Base-by-base conservation (phyloP, 2,888 invertebrate genomes). In the Macrophya annulata region DNA sequence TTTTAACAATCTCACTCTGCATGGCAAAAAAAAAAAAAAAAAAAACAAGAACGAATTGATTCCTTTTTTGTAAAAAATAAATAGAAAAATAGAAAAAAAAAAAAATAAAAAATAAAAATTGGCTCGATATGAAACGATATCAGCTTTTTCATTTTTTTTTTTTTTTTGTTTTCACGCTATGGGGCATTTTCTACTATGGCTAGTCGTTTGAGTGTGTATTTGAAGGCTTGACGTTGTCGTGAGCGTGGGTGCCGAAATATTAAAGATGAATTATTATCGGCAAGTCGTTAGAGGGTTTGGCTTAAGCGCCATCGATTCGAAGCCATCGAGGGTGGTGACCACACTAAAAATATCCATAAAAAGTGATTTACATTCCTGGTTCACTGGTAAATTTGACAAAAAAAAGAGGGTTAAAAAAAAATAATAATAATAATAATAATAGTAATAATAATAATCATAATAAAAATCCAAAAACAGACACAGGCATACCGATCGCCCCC, bases 331-430 rank as follows among this genome's bases (percentile, higher is more conserved):
- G 74, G 81, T 81, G 37, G 71, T 83, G 71, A 83, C 83, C 83
- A 83, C 83, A 83, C 83, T 83, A 83, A 71, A 83, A 83, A 83
- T 48, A 71, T 45, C 83, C 83, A 83, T 83, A 83, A 83, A 83
- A 83, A 83, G 45, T 83, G 83, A 83, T 83, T 83, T 83, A 83
- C 68, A 83, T 68, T 71, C 68, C 31, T 21, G 31, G n/a, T 21
- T 40, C 43, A 45, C 48, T 37, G 31, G 21, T 81, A 81, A 40
- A 43, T 62, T 21, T 62, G 25, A 0, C 17, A 15, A 17, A 31
- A 17, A 31, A 25, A n/a, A 0, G 1, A 43, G 43, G 40, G 43
- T 40, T 4, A 37, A 31, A 55, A 37, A 37, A 55, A 55, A 51
- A 37, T 0, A 55, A 10, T 3, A 1, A 45, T n/a, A n/a, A n/a